Base-by-base conservation (phyloP, 2,797 vertebrate species). In the Cyprinodon diabolis region DNA sequence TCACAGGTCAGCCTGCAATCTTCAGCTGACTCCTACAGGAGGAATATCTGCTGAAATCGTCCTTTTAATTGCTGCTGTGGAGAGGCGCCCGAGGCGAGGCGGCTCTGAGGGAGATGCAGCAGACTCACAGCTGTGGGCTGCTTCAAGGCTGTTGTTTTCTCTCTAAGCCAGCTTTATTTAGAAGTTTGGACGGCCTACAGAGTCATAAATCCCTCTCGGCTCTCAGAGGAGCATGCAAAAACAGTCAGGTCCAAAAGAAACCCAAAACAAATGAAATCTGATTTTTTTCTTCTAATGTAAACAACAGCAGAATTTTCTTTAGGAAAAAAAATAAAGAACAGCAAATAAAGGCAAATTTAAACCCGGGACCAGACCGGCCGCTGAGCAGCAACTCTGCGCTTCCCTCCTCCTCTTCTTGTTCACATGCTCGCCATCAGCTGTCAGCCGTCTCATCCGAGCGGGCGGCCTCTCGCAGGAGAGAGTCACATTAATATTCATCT, bases 401-500 rank as follows among this genome's bases (percentile, higher is more conserved):
- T 65, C 19, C 65, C 58, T 4, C 55, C 62, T 13, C 40, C 40
- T 65, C 15, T 37, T n/a, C 14, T 40, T 43, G 30, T 81, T 65
- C 69, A 71, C 78, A 48, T 70, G 84, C 74, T 85, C 23, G 77
- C 74, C 79, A 47, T 81, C 82, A n/a, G 73, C 74, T 77, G 86
- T 86, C 89, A 66, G 66, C 66, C 23, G n/a, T 72, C 72, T 57
- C 76, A 21, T 23, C 30, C 62, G 72, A 72, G 69, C 40, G 71
- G 63, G 74, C 17, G 74, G 68, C 72, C 80, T 79, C 76, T 79
- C 65, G 2, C 73, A 37, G 77, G 76, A 86, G 78, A 74, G 63
- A 2, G 75, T 66, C 1, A 47, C 80, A 86, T 90, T 75, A 86
- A 91, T 91, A 87, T 90, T 89, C 72, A 90, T 85, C 65, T 0